A percentile compares a stretch with the other conserved stretches of the same genome.
phyloP scores from a whole-genome alignment of 2,797 vertebrate genomes.

The Cercopithecus petaurista region DNA sequence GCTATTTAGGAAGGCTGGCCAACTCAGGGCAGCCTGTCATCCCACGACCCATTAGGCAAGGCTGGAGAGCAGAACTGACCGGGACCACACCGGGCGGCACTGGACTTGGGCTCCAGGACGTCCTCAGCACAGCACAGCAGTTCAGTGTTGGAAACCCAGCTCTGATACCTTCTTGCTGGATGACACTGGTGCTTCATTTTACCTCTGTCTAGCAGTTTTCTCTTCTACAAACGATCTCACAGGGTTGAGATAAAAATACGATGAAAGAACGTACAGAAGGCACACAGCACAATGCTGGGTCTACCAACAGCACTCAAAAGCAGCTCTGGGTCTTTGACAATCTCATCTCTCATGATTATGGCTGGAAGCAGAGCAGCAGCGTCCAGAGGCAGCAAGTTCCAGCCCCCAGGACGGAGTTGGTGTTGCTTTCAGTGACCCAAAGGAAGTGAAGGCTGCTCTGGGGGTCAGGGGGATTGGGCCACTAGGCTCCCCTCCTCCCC shows the following conservation, averaged over 20 bases:
- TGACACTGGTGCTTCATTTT: neutral
- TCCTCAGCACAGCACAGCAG: neutral
- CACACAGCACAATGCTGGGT: fast-evolving
- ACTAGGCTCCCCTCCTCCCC: neutral
- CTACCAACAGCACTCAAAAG: neutral
- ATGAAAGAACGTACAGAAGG: neutral
- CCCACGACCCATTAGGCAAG: fast-evolving
- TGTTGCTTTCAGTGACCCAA: neutral
- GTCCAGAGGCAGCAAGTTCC: neutral
- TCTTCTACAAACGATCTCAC: neutral
- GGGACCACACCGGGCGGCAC: neutral
- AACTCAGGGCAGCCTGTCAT: too few species aligned
- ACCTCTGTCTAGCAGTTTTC: neutral
- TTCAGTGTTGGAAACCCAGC: neutral
- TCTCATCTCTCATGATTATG: fast-evolving
- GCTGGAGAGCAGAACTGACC: neutral
- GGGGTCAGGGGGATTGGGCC: too few species aligned
- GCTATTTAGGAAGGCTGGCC: too few species aligned
- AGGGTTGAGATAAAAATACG: neutral
- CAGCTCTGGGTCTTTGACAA: neutral
- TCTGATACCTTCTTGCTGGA: neutral
- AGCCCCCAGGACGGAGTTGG: neutral
- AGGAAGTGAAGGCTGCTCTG: neutral
- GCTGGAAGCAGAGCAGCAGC: neutral
- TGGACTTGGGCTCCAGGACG: neutral